Evolutionary conservation across 2,113 vertebrate genomes (phyloP).

Genomic region (Seriola aureovittata): DNA sequence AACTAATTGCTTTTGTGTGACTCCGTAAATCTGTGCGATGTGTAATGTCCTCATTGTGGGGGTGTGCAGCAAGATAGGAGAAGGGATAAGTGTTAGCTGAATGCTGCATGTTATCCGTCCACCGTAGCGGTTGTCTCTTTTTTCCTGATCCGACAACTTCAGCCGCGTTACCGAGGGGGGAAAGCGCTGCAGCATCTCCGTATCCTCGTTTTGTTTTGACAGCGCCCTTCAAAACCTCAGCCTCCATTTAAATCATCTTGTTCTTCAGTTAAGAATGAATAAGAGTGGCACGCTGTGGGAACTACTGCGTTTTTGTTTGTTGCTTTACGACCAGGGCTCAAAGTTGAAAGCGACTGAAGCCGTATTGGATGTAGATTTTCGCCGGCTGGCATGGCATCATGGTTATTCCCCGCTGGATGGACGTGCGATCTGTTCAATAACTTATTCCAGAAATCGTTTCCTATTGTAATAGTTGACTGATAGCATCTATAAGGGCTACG

Average conservation of each 20-base stretch:
- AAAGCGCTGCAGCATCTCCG: slow-evolving; percentile 77
- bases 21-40: slow-evolving; percentile 75
- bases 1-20: slow-evolving; percentile 84
- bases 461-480: slow-evolving; percentile 35
- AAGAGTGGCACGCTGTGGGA: slow-evolving; percentile 60
- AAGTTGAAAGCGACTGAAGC: slow-evolving; percentile 74
- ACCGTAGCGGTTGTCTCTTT: slow-evolving; percentile 52
- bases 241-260: slow-evolving; percentile 62
- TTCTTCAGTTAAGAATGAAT: slow-evolving; percentile 55
- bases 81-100: slow-evolving; percentile 65
- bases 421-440: slow-evolving; percentile 56
- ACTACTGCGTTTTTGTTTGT: slow-evolving; percentile 73
- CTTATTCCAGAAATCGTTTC: slow-evolving; percentile 52
- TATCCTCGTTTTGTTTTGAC: slow-evolving; percentile 66
- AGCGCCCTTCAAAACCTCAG: slow-evolving; percentile 69
- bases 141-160: slow-evolving; percentile 73
- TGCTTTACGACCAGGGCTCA: slow-evolving; percentile 74
- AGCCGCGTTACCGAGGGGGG: slow-evolving; percentile 67
- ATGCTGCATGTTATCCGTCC: slow-evolving; percentile 71
- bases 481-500: slow-evolving; percentile 6
- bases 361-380: slow-evolving; percentile 57
- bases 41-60: slow-evolving; percentile 76
- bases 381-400: slow-evolving; percentile 46
- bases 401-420: slow-evolving; percentile 54
- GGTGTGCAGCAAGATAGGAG: slow-evolving; percentile 62